phyloP scores from a whole-genome alignment of 2,888 invertebrate genomes.

The Platycheirus rosarum region DNA sequence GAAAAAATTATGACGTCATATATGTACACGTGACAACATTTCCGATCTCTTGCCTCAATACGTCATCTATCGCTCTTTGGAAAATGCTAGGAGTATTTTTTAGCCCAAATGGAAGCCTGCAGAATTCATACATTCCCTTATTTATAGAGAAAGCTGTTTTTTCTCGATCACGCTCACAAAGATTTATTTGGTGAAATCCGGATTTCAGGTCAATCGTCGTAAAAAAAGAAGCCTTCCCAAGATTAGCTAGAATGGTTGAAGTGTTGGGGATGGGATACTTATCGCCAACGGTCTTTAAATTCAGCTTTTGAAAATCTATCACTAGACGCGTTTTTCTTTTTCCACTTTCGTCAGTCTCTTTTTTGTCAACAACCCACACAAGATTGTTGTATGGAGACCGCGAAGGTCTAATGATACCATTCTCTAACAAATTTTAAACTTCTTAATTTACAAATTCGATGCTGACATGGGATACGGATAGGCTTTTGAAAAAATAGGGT shows the following conservation, averaged over 20 bases:
- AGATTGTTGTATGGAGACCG: conserved; percentile 54
- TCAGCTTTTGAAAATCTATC: conserved; percentile 45
- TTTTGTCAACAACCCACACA: conserved; percentile 49
- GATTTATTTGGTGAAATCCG: conserved; percentile 62
- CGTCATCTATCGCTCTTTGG: conserved; percentile 65
- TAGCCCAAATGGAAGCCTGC: conserved; percentile 34
- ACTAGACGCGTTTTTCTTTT: conserved; percentile 40
- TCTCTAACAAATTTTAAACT: conserved; percentile 30
- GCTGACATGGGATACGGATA: conserved; percentile 66
- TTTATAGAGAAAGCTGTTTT: conserved; percentile 61
- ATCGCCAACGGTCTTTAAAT: conserved; percentile 64
- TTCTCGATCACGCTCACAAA: conserved; percentile 56
- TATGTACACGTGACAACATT: conserved; percentile 63
- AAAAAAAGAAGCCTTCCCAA: conserved; percentile 55
- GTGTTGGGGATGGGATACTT: conserved; percentile 67
- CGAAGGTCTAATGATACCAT: conserved; percentile 44
- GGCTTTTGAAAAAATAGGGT: conserved; percentile 43
- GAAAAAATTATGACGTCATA: conserved; percentile 67
- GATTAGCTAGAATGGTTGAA: conserved; percentile 44
- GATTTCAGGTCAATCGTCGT: conserved; percentile 67
- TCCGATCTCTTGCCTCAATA: conserved; percentile 68
- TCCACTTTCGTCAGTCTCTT: conserved; percentile 35
- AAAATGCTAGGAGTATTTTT: conserved; percentile 50
- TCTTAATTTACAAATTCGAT: conserved; percentile 52
- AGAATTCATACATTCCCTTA: conserved; percentile 41